phyloP scores from a whole-genome alignment of 2,797 vertebrate species.

The Protosalanx chinensis region DNA sequence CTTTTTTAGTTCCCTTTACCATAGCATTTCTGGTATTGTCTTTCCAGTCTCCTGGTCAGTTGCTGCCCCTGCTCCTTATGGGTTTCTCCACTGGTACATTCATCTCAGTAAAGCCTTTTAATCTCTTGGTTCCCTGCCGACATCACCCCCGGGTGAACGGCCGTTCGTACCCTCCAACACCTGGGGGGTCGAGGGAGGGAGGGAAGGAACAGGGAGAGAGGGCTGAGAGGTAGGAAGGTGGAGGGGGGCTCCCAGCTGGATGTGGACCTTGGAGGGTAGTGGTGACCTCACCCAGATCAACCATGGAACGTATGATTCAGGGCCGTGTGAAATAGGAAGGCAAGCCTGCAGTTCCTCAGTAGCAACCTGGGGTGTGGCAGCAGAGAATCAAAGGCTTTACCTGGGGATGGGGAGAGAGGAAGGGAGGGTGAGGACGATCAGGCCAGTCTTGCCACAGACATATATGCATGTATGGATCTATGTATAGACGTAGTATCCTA shows the following conservation, averaged over 20 bases:
- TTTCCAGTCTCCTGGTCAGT: not conserved
- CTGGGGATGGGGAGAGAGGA: too few relatives aligned
- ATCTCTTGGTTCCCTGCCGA: slow-evolving; percentile 21
- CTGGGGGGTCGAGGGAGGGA: not conserved
- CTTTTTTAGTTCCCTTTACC: not conserved
- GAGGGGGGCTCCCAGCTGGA: too few relatives aligned
- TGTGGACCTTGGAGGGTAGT: too few relatives aligned
- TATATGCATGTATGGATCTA: too few relatives aligned
- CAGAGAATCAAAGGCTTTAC: too few relatives aligned
- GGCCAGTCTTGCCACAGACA: too few relatives aligned
- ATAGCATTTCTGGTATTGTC: not conserved
- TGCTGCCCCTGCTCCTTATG: not conserved
- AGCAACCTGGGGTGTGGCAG: too few relatives aligned
- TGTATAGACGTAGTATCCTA: too few relatives aligned
- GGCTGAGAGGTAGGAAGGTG: not conserved
- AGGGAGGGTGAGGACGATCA: not conserved
- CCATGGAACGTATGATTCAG: too few relatives aligned
- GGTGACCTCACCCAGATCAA: too few relatives aligned
- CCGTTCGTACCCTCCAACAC: not conserved
- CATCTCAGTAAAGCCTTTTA: slow-evolving; percentile 10
- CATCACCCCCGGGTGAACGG: not conserved
- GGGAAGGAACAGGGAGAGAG: not conserved
- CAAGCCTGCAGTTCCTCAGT: too few relatives aligned
- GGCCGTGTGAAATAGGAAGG: too few relatives aligned
- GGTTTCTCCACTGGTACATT: slow-evolving; percentile 1